Evolutionary conservation across 2,797 vertebrate genomes (phyloP), one percentile per base, ranked within the genome.

Genomic region (Sternarchorhynchus goeldii): DNA sequence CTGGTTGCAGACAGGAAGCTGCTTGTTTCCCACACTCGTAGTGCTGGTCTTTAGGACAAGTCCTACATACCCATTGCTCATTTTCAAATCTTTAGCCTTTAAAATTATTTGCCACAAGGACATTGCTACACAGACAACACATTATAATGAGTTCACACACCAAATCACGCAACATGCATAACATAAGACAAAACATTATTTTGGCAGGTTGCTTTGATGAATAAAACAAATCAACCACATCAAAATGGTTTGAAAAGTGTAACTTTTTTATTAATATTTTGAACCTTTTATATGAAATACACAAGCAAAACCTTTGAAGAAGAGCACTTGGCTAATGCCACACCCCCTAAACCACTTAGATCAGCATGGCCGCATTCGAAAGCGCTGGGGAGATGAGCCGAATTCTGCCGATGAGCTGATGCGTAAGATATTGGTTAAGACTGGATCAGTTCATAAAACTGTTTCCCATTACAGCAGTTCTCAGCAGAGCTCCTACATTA

Each of bases 211-310:
- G 57, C 57, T 34, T 4, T n/a, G 5, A 34, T n/a, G 18, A 59
- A n/a, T 10, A 73, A 62, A 29, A 66, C 57, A 82, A 14, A 2
- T 73, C 17, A 36, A 57, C 17, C 34, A 81, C 4, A 29, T 25
- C 2, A 14, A 57, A 60, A 81, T 70, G 2, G 77, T 82, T 89
- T 91, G 84, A 91, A 92, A 93, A 92, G 91, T 89, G 87, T 75
- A 86, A 85, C 80, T 71, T 86, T 78, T 85, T 84, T 89, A 57
- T 77, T 81, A 34, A 25, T 80, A 83, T 91, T 92, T 90, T 89
- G 85, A 90, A 85, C 77, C 83, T 81, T 90, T 83, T 81, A 81
- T 60, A 83, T 89, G 88, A 90, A 91, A 90, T 84, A 86, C 83
- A 91, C 83, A 83, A 73, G 25, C 67, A 67, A 81, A 68, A 86